Percentiles rank a stretch among this genome's conserved stretches.
phyloP scores from a whole-genome alignment of 2,113 vertebrate species.

The Polypterus bichir region DNA sequence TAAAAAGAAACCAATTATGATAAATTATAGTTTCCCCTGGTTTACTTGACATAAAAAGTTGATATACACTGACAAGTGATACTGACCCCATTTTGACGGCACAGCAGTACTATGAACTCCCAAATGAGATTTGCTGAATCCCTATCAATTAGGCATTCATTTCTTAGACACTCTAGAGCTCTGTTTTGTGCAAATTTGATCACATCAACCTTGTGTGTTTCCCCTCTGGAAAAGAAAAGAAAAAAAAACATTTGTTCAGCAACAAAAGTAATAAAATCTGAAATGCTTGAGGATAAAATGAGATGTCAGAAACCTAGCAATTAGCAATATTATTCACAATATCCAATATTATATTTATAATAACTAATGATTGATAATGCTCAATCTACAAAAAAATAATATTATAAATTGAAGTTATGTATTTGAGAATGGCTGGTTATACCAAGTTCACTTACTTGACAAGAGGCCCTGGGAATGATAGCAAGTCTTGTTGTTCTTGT shows the following conservation, averaged over 20 bases:
- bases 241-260: too few relatives aligned
- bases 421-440: too few relatives aligned
- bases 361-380: too few relatives aligned
- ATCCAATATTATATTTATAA: too few relatives aligned
- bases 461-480: slow-evolving; percentile 80
- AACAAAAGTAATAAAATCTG: too few relatives aligned
- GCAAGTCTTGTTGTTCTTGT: slow-evolving; percentile 74
- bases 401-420: slow-evolving; percentile 1
- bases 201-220: slow-evolving; percentile 96
- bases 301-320: too few relatives aligned
- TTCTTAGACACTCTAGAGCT: slow-evolving; percentile 66
- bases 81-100: slow-evolving; percentile 89
- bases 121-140: slow-evolving; percentile 86
- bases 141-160: slow-evolving; percentile 71
- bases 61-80: too few relatives aligned
- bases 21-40: too few relatives aligned
- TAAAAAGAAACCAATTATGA: too few relatives aligned
- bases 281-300: too few relatives aligned
- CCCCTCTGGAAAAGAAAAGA: slow-evolving; percentile 51
- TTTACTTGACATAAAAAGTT: too few relatives aligned
- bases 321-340: too few relatives aligned
- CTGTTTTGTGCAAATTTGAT: slow-evolving; percentile 95
- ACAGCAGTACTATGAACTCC: slow-evolving; percentile 84
- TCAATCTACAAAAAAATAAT: neutral
- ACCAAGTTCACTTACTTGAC: slow-evolving; percentile 59